phyloP scores from a whole-genome alignment of 2,888 invertebrate genomes.

The Dynastes maya region DNA sequence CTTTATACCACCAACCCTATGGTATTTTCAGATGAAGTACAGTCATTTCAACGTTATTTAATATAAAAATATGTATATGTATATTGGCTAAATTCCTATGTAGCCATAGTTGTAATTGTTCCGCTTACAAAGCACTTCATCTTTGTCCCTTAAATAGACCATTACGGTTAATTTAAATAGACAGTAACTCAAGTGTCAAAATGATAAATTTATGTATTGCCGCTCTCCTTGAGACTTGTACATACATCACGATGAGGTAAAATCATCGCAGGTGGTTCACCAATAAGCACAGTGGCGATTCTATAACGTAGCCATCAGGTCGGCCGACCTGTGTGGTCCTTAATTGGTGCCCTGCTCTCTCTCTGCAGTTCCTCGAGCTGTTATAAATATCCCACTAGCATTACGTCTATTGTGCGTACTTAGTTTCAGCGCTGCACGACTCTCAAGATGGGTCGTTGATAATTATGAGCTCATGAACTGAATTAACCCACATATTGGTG shows the following conservation, averaged over 20 bases:
- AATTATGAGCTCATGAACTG: conserved; percentile 11
- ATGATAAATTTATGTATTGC: conserved; percentile 38
- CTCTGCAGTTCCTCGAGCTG: conserved; percentile 17
- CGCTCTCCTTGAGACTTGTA: background rate
- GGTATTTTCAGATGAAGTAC: too few relatives aligned
- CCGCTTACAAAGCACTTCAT: background rate
- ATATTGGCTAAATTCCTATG: too few relatives aligned
- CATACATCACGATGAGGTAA: conserved; percentile 32
- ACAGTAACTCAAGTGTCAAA: conserved; percentile 30
- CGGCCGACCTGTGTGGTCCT: conserved; percentile 54
- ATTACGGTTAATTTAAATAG: conserved; percentile 36
- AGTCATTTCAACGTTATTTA: too few relatives aligned
- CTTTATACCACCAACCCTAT: too few relatives aligned
- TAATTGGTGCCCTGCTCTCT: conserved; percentile 48
- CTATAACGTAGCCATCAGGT: conserved; percentile 28
- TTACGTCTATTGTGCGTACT: conserved; percentile 31
- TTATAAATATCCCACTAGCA: conserved; percentile 48
- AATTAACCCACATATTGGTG: conserved; percentile 32
- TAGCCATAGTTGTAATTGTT: too few relatives aligned
- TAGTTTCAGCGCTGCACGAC: conserved; percentile 33
- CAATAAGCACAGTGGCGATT: conserved; percentile 49
- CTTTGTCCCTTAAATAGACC: conserved; percentile 22
- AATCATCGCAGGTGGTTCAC: conserved; percentile 52
- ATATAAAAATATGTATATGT: too few relatives aligned
- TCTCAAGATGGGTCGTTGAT: conserved; percentile 8